Evolutionary conservation across 2,113 vertebrate species (phyloP).

Genomic region (Esox niger): DNA sequence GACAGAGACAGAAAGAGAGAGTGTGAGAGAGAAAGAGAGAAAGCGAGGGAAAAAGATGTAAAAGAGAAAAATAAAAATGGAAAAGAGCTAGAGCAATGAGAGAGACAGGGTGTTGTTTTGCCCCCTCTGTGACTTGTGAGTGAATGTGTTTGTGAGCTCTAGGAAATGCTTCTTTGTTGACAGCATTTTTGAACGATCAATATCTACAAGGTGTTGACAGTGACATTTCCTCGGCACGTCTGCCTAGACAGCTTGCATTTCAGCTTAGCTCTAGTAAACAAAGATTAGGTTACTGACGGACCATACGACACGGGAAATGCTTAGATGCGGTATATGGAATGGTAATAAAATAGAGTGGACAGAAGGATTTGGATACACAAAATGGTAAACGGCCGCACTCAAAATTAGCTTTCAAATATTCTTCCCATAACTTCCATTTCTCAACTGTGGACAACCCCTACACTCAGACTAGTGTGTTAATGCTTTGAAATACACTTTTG

Average conservation of each 20-base stretch:
- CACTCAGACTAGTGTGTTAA: constrained; percentile 9
- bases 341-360: neutral
- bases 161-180: constrained; percentile 26
- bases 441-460: constrained; percentile 2
- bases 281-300: neutral
- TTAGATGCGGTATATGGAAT: neutral
- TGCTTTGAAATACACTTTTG: constrained; percentile 12
- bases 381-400: neutral
- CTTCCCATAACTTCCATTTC: neutral
- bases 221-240: constrained; percentile 21
- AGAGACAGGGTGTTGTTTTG: constrained; percentile 44
- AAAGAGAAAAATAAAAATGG: constrained; percentile 13
- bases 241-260: neutral
- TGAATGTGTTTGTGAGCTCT: constrained; percentile 52
- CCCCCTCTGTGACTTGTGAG: constrained; percentile 19
- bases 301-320: neutral
- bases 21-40: constrained; percentile 26
- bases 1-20: constrained; percentile 16
- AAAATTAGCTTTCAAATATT: neutral
- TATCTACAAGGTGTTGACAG: neutral
- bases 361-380: neutral
- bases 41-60: constrained; percentile 41
- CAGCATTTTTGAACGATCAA: constrained; percentile 6
- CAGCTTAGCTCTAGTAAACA: neutral
- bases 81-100: constrained; percentile 30